A percentile compares a stretch with the other conserved stretches of the same genome.
Conservation (phyloP, 30 jellyfish, hydroid and myxozoan species). For the Chironex yamaguchii region DNA sequence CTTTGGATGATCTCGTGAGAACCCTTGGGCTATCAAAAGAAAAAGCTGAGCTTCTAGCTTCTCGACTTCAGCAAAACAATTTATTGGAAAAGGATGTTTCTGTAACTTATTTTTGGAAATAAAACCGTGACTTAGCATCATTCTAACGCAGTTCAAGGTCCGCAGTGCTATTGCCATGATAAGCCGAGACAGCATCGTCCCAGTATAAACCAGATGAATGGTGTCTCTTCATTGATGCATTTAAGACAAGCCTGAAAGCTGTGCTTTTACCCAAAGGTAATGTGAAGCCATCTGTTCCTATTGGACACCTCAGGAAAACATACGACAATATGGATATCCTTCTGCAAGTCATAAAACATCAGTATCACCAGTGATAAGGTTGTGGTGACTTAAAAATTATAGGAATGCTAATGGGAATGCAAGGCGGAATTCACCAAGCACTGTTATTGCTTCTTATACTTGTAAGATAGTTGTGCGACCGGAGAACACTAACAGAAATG, state of each 20-base stretch:
- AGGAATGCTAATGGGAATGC: no score
- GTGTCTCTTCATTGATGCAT: slow-evolving; percentile 17
- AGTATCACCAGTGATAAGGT: slow-evolving; percentile 1
- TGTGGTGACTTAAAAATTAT: no score
- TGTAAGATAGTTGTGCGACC: slow-evolving; percentile 1
- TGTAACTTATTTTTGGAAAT: slow-evolving; percentile 10
- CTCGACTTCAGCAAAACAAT: slow-evolving; percentile 15
- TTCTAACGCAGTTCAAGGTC: slow-evolving; percentile 29
- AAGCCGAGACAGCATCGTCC: slow-evolving; percentile 5
- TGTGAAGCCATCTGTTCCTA: slow-evolving; percentile 22
- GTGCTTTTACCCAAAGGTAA: no score
- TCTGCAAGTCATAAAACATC: slow-evolving; percentile 23
- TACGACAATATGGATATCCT: slow-evolving; percentile 27
- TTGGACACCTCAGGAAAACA: slow-evolving; percentile 32
- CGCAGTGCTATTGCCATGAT: slow-evolving; percentile 30
- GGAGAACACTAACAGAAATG: slow-evolving; percentile 25
- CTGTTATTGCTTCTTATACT: no score
- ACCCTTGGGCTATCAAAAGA: slow-evolving; percentile 10
- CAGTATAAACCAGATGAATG: slow-evolving; percentile 33
- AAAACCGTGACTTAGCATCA: slow-evolving; percentile 22
- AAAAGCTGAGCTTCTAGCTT: slow-evolving; percentile 34
- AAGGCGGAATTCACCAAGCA: no score
- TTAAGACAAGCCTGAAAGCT: slow-evolving; percentile 9
- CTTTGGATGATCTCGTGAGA: slow-evolving; percentile 30
- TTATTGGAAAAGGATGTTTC: slow-evolving; percentile 5